Base-by-base conservation (phyloP, 2,797 vertebrate genomes). In the Notolabrus celidotus region DNA sequence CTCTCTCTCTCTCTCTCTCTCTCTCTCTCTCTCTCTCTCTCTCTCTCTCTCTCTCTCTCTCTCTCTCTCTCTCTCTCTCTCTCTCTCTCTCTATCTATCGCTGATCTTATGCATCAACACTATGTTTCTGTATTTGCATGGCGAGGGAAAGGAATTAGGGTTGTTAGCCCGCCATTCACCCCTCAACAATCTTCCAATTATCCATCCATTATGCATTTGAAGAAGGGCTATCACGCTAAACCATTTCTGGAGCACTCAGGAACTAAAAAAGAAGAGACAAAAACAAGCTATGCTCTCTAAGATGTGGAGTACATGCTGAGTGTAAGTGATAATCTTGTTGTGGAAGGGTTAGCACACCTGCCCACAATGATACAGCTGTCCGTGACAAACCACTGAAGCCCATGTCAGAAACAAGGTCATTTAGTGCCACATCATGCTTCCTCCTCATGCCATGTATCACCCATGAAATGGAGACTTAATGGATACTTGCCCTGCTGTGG, bases 161-260 rank as follows among this genome's bases (percentile, higher is more conserved):
- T 43, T 41, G 29, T 63, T 47, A 57, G 17, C 25, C 43, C n/a
- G 31, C 59, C 50, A 36, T 70, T 75, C 64, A 51, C 57, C 72
- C 59, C 64, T 75, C 61, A 68, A 16, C 51, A 71, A 82, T 79
- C 68, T 75, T 80, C 65, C 71, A 83, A 54, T 79, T 67, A 72
- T 65, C 62, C 78, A 82, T 78, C 72, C 71, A 77, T 91, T 81
- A 85, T 86, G 82, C 72, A 84, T 88, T 86, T 53, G 69, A 87
- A 86, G 88, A 94, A 94, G 91, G 92, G 91, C 91, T 93, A 92
- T 82, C 89, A 75, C 49, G 72, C 80, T 85, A 73, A 89, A 93
- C 73, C 84, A 85, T 87, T 85, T 80, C 77, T 85, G 79, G 87
- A 83, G 89, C 88, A 88, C 89, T 92, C 90, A 92, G 90, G 91